Base-by-base conservation (phyloP, 2,888 invertebrate species). In the Drosophila kuntzei region DNA sequence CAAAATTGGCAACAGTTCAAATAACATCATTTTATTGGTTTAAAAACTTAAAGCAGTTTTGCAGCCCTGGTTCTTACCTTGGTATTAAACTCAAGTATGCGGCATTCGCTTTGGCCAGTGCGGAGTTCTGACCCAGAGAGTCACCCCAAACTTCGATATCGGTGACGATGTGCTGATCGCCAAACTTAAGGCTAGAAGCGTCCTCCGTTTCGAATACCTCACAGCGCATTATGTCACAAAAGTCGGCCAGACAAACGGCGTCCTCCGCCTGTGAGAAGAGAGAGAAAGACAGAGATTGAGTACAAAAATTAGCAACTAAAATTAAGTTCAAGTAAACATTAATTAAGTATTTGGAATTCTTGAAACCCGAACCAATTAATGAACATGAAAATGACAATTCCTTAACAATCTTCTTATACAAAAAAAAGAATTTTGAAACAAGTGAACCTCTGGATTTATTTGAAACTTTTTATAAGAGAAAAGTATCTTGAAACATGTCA, bases 191-290 rank as follows among this genome's bases (percentile, higher is more conserved):
- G 69, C 93, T 94, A 53, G 93, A 93, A 53, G 93, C 93, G 71
- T 96, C 96, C 90, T 96, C 95, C 68, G 95, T 95, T 76, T 95
- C 94, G 81, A 97, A 93, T 55, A 98, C 97, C 91, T 98, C 97
- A 92, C 98, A 98, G 81, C 98, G 95, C 96, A 98, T 97, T 87
- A 98, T 97, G 93, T 98, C 98, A 94, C 98, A 98, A 93, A 96
- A 98, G 92, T 98, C 97, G 54, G 98, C 97, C 89, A 98, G 94
- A 92, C 98, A 98, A 88, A 98, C 96, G 71, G 97, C 96, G 92
- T 98, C 97, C 93, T 97, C 97, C n/a, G 34, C 34, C 34, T 34
- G 2, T n/a, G n/a, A 4, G 1, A 6, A n/a, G 2, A 32, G 12
- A 5, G 5, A 32, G 12, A 32, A 1, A 12, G 11, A 32, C 12